A percentile compares a stretch with the other conserved stretches of the same genome.
Conservation (phyloP, 1,140 invertebrate species). For the Scylla paramamosain region DNA sequence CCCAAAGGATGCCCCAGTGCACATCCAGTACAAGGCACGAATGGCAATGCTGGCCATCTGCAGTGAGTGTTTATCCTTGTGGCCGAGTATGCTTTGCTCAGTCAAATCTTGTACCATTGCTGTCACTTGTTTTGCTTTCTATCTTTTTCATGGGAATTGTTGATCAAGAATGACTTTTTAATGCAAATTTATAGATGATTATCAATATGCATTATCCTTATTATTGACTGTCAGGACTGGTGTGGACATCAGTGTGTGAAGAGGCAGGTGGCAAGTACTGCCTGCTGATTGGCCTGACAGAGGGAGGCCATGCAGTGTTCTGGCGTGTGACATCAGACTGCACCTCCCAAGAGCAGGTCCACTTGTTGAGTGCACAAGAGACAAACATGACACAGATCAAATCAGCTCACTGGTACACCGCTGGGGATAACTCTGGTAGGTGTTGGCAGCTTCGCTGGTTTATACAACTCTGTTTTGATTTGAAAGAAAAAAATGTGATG, state of each 20-base stretch:
- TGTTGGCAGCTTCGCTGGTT: neutral
- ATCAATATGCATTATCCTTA: too few relatives aligned
- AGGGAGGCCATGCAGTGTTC: conserved; percentile 42
- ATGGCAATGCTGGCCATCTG: conserved; percentile 47
- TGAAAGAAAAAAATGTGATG: too few relatives aligned
- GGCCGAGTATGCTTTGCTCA: neutral
- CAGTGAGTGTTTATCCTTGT: conserved; percentile 29
- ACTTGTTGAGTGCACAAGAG: neutral
- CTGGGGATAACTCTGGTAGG: neutral
- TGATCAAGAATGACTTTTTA: too few relatives aligned
- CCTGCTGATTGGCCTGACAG: conserved; percentile 25
- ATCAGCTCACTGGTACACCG: conserved; percentile 28
- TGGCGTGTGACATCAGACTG: conserved; percentile 38
- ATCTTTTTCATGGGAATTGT: too few relatives aligned
- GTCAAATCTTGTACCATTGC: too few relatives aligned
- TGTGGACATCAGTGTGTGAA: conserved; percentile 9
- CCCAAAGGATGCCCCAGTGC: neutral
- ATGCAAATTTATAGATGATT: too few relatives aligned
- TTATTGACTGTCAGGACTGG: conserved; percentile 29
- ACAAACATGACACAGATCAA: neutral
- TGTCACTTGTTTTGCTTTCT: too few relatives aligned
- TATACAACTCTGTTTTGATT: neutral
- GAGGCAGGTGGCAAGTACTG: neutral
- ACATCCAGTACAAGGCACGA: conserved; percentile 28
- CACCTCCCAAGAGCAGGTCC: neutral